phyloP scores from a whole-genome alignment of 1,140 invertebrate genomes.

The Portunus trituberculatus region DNA sequence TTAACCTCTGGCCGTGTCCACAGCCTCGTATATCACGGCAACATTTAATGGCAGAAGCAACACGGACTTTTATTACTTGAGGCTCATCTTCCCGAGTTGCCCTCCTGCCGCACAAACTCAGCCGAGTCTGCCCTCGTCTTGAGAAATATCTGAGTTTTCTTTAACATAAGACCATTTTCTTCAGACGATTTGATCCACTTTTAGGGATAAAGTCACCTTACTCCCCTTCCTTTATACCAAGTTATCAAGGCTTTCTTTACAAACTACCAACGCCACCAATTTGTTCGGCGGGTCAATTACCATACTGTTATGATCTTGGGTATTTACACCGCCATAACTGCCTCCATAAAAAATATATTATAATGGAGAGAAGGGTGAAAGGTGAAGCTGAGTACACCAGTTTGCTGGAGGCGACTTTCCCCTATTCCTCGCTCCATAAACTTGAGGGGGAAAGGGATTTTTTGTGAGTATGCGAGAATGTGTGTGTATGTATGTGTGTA shows the following conservation, averaged over 20 bases:
- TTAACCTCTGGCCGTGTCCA: neutral
- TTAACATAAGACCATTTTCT: slow-evolving; percentile 43
- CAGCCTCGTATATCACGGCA: neutral
- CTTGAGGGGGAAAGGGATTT: neutral
- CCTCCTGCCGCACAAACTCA: neutral
- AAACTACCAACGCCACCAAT: neutral
- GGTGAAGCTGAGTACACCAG: neutral
- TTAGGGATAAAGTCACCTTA: neutral
- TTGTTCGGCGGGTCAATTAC: slow-evolving; percentile 5
- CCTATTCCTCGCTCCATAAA: neutral
- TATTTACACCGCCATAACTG: slow-evolving; percentile 20
- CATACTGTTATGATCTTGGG: slow-evolving; percentile 45
- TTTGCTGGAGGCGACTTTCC: neutral
- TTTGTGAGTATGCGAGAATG: neutral
- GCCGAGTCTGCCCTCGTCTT: neutral
- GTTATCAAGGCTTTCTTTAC: neutral
- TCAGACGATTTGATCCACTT: slow-evolving; percentile 29
- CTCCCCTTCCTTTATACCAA: neutral
- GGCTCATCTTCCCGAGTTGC: neutral
- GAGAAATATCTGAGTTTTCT: slow-evolving; percentile 36
- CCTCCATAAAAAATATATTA: slow-evolving; percentile 15
- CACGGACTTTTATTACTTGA: neutral
- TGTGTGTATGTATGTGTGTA: neutral
- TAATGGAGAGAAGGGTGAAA: neutral
- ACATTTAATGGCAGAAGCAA: neutral